These are phyloP conservation scores for Sebastes steindachneri DNA, from an alignment of 2,797 vertebrate genomes.

Conservation along the genomic window DNA sequence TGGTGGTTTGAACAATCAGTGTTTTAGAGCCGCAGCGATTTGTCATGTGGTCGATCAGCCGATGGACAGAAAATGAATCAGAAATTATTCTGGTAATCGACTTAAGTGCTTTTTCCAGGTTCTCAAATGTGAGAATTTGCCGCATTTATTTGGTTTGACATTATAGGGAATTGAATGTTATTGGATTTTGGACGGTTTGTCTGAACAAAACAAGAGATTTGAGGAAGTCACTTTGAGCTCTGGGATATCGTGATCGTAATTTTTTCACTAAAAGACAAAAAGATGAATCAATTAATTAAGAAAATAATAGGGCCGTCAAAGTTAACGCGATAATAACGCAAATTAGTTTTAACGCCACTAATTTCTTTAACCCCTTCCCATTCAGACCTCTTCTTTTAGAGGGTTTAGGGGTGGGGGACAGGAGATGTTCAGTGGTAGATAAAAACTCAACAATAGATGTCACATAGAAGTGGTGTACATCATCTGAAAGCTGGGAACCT, in stretches of 20 bases:
- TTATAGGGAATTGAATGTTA: background rate
- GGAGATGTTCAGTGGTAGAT: no score
- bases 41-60: background rate
- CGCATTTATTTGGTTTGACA: background rate
- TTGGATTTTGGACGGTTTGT: no score
- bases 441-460: no score
- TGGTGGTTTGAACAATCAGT: background rate
- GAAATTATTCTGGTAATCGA: background rate
- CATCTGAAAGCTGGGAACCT: no score
- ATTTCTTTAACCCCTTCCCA: no score
- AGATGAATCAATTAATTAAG: background rate
- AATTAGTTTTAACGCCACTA: no score
- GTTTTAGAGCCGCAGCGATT: background rate
- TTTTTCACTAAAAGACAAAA: background rate
- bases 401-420: no score
- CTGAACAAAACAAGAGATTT: background rate
- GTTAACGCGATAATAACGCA: no score
- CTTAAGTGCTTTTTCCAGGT: background rate
- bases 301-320: no score
- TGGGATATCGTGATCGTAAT: no score
- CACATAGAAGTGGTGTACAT: no score
- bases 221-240: background rate
- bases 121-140: background rate
- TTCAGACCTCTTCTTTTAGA: no score
- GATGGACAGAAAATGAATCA: background rate